Conservation (phyloP, 1,140 invertebrate species). For the Pteromalus puparum region DNA sequence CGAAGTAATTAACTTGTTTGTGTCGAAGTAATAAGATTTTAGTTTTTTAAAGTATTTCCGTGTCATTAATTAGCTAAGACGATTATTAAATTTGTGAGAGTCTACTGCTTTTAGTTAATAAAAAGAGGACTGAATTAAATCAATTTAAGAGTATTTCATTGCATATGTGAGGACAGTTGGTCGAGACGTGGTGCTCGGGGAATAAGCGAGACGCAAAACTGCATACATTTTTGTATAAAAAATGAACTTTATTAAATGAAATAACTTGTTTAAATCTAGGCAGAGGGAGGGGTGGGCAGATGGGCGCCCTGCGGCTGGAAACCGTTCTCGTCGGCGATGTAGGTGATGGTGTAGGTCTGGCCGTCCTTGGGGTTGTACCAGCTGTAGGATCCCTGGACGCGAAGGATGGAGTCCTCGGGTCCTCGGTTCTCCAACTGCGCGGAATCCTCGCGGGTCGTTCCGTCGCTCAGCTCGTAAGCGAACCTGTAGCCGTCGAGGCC, state of each 20-base stretch:
- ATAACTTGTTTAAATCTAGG: neutral
- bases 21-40: too few species aligned
- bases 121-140: too few species aligned
- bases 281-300: conserved; percentile 52
- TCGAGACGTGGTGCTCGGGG: too few species aligned
- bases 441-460: conserved; percentile 75
- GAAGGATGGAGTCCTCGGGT: conserved; percentile 78
- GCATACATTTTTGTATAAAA: conserved; percentile 7
- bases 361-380: conserved; percentile 75
- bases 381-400: conserved; percentile 78
- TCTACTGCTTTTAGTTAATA: too few species aligned
- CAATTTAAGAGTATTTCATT: too few species aligned
- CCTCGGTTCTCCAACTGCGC: conserved; percentile 79
- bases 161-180: too few species aligned
- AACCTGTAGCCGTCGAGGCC: conserved; percentile 71
- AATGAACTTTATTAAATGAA: neutral
- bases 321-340: conserved; percentile 73
- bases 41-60: too few species aligned
- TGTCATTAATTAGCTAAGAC: too few species aligned
- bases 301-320: conserved; percentile 66
- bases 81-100: too few species aligned
- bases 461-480: conserved; percentile 79
- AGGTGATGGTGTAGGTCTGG: conserved; percentile 69
- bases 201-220: too few species aligned
- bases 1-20: too few species aligned